These are phyloP conservation scores for Alca torda DNA, from an alignment of 2,797 vertebrate species.

Conservation along the genomic window DNA sequence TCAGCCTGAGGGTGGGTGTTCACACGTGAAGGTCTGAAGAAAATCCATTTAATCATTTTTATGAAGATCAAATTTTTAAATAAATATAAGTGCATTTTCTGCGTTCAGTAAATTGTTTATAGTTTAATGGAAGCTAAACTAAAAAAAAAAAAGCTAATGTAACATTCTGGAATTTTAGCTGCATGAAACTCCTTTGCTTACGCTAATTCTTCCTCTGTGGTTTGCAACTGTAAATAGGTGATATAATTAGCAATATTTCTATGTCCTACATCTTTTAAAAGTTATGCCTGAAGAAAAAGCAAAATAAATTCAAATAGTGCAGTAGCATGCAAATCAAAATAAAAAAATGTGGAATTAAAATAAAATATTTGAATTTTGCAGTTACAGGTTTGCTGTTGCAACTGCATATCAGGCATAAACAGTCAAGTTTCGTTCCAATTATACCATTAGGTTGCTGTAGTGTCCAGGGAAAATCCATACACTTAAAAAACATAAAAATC, in stretches of 20 bases:
- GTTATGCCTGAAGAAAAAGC: neutral
- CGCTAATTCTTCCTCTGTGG: neutral
- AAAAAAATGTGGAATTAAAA: neutral
- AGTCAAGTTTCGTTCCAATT: neutral
- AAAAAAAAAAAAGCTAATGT: neutral
- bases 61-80: conserved; percentile 35
- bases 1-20: conserved; percentile 1
- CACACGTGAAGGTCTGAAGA: neutral
- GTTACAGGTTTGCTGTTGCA: neutral
- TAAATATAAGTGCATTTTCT: neutral
- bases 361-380: neutral
- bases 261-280: neutral
- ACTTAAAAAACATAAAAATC: neutral
- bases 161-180: neutral
- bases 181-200: neutral
- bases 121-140: neutral
- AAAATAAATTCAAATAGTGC: neutral
- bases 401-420: neutral
- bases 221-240: neutral
- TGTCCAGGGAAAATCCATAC: neutral
- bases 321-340: neutral
- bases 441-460: neutral
- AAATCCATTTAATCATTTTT: conserved; percentile 32
- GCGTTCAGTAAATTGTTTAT: neutral
- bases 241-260: neutral